Percentiles rank a stretch among this genome's conserved stretches.
phyloP scores from a whole-genome alignment of 2,797 vertebrate species.

The Hippoglossus hippoglossus region DNA sequence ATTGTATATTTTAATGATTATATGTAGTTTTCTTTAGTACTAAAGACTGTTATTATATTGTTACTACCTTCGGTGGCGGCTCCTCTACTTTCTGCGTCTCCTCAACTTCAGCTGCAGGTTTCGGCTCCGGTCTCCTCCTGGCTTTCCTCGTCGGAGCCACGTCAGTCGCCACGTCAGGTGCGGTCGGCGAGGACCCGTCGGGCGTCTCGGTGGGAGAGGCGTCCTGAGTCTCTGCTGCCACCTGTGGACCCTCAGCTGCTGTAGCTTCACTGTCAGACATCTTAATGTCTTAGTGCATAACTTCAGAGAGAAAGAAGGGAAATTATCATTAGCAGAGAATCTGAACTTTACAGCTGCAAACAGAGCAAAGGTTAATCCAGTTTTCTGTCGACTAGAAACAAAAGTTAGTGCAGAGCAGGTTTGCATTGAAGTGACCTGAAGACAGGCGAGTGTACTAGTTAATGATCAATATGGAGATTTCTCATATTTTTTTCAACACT shows the following conservation, averaged over 20 bases:
- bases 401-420: too few relatives aligned
- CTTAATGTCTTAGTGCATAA: constrained; percentile 71
- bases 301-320: constrained; percentile 28
- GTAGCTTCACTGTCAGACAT: constrained; percentile 88
- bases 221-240: neutral
- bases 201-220: constrained; percentile 38
- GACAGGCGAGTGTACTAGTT: too few relatives aligned
- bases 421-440: too few relatives aligned
- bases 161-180: neutral
- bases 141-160: constrained; percentile 80
- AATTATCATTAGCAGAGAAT: too few relatives aligned
- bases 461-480: too few relatives aligned
- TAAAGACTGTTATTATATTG: neutral
- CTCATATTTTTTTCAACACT: too few relatives aligned
- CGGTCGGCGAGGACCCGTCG: constrained; percentile 2
- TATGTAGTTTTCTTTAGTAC: neutral
- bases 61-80: constrained; percentile 59
- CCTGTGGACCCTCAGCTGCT: constrained; percentile 30
- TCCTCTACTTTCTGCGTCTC: constrained; percentile 64
- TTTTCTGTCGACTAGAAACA: too few relatives aligned
- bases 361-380: too few relatives aligned
- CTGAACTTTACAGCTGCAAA: too few relatives aligned
- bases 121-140: constrained; percentile 89
- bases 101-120: constrained; percentile 62
- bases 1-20: too few relatives aligned